These are phyloP conservation scores for Dromas ardeola DNA, from an alignment of 2,113 vertebrate genomes.

Conservation along the genomic window DNA sequence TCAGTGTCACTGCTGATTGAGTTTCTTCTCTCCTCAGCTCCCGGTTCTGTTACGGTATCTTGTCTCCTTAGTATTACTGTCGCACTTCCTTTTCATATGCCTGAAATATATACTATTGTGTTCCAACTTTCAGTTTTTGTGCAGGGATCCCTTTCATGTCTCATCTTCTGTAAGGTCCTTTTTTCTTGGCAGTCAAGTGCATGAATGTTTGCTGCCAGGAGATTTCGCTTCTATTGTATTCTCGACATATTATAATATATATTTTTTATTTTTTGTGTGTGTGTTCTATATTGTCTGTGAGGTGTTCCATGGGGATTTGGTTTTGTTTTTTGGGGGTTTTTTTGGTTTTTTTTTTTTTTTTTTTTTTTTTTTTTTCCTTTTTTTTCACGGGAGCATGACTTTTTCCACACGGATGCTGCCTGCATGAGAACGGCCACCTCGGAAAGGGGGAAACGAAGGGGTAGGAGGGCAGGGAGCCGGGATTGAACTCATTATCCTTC, in stretches of 20 bases:
- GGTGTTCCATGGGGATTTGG: constrained; percentile 31
- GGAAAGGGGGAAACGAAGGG: fast-evolving
- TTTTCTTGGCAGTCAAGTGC: constrained; percentile 78
- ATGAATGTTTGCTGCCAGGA: constrained; percentile 75
- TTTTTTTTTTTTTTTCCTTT: neutral
- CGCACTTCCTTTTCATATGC: constrained; percentile 71
- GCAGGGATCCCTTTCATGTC: constrained; percentile 77
- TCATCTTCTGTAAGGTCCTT: constrained; percentile 75
- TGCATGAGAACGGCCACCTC: neutral
- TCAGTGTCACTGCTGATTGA: constrained; percentile 66
- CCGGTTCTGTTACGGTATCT: constrained; percentile 61
- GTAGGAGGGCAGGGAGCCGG: neutral
- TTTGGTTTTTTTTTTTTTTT: neutral
- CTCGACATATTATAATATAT: constrained; percentile 48
- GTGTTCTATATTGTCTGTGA: constrained; percentile 50
- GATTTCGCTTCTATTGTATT: constrained; percentile 76
- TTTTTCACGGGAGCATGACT: constrained; percentile 45
- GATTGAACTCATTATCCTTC: neutral
- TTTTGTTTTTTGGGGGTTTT: too few relatives aligned
- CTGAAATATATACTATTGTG: constrained; percentile 81
- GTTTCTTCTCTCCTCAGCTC: constrained; percentile 62
- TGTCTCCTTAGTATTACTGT: constrained; percentile 73
- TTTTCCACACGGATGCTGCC: constrained; percentile 22
- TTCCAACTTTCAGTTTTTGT: constrained; percentile 75
- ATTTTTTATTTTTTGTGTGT: constrained; percentile 3